Percentiles rank a stretch among this genome's conserved stretches.
Conservation (phyloP, 2,888 invertebrate species). For the Mimas tiliae region DNA sequence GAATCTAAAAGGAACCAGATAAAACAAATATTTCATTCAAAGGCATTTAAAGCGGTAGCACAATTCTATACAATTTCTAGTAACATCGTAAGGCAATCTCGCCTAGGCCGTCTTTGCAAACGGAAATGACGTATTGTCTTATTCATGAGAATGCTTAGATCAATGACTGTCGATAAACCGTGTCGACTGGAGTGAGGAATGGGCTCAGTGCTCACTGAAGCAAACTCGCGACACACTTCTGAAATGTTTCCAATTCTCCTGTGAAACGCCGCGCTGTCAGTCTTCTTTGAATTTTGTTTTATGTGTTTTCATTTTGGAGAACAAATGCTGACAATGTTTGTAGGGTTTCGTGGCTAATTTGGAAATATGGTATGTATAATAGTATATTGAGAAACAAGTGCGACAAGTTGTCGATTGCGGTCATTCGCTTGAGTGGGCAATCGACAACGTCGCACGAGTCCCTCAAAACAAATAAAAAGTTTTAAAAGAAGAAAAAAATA, state of each 20-base stretch:
- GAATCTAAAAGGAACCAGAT: background rate
- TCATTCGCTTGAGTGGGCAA: no score
- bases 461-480: no score
- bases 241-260: background rate
- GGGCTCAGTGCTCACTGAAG: slow-evolving; percentile 3
- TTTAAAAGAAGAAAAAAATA: no score
- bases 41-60: background rate
- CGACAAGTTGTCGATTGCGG: no score
- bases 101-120: background rate
- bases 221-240: background rate
- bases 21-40: background rate
- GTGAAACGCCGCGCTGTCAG: background rate
- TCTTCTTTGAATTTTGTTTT: background rate
- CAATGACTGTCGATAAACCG: slow-evolving; percentile 13
- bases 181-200: background rate
- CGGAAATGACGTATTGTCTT: slow-evolving; percentile 17
- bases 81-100: background rate
- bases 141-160: slow-evolving; percentile 23
- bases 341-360: background rate
- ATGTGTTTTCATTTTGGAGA: background rate
- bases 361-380: no score
- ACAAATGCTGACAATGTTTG: background rate
- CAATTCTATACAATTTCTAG: background rate
- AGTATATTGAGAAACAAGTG: no score
- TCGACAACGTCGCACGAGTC: no score